Evolutionary conservation across 2,888 invertebrate genomes (phyloP).

Genomic region (Corythucha ciliata): DNA sequence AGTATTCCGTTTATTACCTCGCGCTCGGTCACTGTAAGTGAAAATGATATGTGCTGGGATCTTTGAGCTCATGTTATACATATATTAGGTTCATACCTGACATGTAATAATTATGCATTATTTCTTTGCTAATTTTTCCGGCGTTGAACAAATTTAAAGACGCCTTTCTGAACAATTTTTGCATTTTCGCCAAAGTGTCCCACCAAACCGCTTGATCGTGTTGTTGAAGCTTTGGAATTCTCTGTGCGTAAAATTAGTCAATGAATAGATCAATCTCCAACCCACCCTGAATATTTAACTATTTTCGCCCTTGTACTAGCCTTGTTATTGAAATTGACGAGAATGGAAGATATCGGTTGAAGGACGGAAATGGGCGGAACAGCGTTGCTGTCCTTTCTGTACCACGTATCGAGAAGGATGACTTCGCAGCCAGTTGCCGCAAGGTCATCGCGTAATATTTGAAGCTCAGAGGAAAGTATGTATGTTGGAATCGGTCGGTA

Average conservation of each 20-base stretch:
- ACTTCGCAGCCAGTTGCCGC: conserved; percentile 74
- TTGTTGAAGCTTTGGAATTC: conserved; percentile 88
- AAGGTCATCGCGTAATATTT: conserved; percentile 75
- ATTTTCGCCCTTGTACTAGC: conserved; percentile 44
- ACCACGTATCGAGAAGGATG: conserved; percentile 82
- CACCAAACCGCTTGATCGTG: conserved; percentile 97
- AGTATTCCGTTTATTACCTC: conserved; percentile 94
- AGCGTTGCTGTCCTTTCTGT: conserved; percentile 90
- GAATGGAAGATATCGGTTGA: conserved; percentile 93
- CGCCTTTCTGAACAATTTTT: conserved; percentile 85
- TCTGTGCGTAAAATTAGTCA: conserved; percentile 49
- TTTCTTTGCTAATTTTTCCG: conserved; percentile 80
- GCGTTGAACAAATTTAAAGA: conserved; percentile 72
- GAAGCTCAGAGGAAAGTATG: conserved; percentile 82
- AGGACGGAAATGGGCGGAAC: conserved; percentile 90
- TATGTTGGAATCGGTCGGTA: conserved; percentile 96
- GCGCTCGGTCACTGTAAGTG: conserved; percentile 77
- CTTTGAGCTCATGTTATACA: too few species aligned
- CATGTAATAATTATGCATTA: conserved; percentile 98
- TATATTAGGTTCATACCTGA: too few species aligned
- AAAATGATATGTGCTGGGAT: neutral
- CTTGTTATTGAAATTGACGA: conserved; percentile 96
- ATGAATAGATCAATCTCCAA: too few species aligned
- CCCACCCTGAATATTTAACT: too few species aligned
- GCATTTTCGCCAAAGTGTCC: conserved; percentile 93